A percentile compares a stretch with the other conserved stretches of the same genome.
Evolutionary conservation across 2,888 invertebrate species (phyloP).

Genomic region (Agrotis clavis): DNA sequence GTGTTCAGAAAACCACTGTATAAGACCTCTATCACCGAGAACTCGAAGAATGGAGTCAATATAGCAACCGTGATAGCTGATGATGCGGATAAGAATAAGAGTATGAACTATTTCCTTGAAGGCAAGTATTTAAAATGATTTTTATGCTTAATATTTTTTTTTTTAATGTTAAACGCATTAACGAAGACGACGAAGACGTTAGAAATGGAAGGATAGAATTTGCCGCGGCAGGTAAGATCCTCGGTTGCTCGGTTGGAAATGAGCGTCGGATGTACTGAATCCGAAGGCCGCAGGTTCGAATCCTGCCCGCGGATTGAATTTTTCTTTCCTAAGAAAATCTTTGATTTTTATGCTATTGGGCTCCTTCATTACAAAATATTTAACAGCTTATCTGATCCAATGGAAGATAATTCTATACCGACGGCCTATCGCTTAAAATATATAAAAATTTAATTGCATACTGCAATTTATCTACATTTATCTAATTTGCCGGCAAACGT

Average conservation of each 20-base stretch:
- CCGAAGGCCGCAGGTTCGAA: too few relatives aligned
- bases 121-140: constrained; percentile 80
- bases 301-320: too few relatives aligned
- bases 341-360: not conserved
- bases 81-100: constrained; percentile 96
- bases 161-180: too few relatives aligned
- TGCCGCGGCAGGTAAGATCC: too few relatives aligned
- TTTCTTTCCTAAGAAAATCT: too few relatives aligned
- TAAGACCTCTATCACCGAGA: constrained; percentile 95
- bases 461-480: not conserved
- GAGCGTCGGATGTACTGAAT: too few relatives aligned
- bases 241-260: too few relatives aligned
- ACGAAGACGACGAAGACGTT: too few relatives aligned
- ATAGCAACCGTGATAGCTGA: constrained; percentile 95
- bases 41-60: constrained; percentile 95
- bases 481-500: not conserved
- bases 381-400: not conserved
- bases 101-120: constrained; percentile 95
- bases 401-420: not conserved
- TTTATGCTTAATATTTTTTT: too few relatives aligned
- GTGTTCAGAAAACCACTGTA: constrained; percentile 95
- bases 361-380: not conserved
- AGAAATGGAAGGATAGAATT: too few relatives aligned
- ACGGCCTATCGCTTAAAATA: not conserved
- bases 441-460: not conserved